Evolutionary conservation across 2,888 invertebrate genomes (phyloP).

Genomic region (Xylota sylvarum): DNA sequence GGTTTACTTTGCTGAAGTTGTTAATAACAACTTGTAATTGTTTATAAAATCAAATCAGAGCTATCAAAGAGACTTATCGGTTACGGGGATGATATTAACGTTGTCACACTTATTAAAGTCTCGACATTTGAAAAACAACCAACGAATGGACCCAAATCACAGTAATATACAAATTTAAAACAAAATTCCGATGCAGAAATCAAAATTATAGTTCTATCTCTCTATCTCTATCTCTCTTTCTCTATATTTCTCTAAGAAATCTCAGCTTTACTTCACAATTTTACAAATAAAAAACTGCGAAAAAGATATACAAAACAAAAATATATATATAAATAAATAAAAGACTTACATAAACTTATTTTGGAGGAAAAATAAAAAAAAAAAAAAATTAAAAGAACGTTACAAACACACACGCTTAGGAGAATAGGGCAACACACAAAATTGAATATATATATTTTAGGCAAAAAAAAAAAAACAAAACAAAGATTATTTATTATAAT

Average conservation of each 20-base stretch:
- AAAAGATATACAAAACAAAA: slow-evolving; percentile 27
- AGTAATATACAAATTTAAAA: slow-evolving; percentile 12
- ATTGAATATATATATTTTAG: slow-evolving; percentile 50
- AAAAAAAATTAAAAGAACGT: slow-evolving; percentile 3
- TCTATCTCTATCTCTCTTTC: slow-evolving; percentile 19
- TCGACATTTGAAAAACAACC: slow-evolving; percentile 7
- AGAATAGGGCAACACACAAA: slow-evolving; percentile 54
- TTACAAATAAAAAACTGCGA: slow-evolving; percentile 48
- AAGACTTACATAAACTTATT: slow-evolving; percentile 59
- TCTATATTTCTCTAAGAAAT: slow-evolving; percentile 28
- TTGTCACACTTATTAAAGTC: neutral
- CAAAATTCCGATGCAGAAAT: slow-evolving; percentile 35
- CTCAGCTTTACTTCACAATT: slow-evolving; percentile 65
- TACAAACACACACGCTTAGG: slow-evolving; percentile 66
- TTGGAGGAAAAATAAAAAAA: slow-evolving; percentile 33
- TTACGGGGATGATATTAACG: too few relatives aligned
- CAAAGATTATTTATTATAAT: slow-evolving; percentile 51
- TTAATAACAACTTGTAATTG: too few relatives aligned
- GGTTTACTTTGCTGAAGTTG: too few relatives aligned
- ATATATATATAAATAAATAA: slow-evolving; percentile 42
- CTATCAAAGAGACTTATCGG: too few relatives aligned
- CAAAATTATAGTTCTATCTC: slow-evolving; percentile 39
- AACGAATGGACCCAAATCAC: slow-evolving; percentile 19
- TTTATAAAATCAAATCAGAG: too few relatives aligned
- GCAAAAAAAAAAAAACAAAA: slow-evolving; percentile 23